Conservation (phyloP, 1,140 invertebrate genomes). For the Drosophila aff. region DNA sequence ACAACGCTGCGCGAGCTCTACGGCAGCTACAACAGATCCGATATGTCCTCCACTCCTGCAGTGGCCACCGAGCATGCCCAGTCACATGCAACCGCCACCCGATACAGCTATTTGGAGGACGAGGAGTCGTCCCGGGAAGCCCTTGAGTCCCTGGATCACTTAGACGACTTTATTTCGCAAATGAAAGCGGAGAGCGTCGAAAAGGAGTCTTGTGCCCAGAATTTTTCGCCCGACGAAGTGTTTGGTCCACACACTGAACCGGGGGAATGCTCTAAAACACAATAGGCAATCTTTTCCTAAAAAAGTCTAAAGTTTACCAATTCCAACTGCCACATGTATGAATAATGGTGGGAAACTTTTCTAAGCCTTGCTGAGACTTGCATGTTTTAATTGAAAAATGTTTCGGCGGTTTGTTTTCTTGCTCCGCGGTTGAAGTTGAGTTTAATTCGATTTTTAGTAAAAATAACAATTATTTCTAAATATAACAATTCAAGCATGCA, state of each 20-base stretch:
- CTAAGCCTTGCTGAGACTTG: too few species aligned
- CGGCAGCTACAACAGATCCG: slow-evolving; percentile 46
- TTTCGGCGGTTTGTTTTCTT: too few species aligned
- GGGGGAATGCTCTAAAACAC: not conserved
- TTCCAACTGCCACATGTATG: too few species aligned
- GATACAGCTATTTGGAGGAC: not conserved
- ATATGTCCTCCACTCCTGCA: slow-evolving; percentile 6
- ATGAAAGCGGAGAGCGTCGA: slow-evolving; percentile 35
- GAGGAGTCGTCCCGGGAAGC: slow-evolving; percentile 47
- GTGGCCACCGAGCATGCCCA: not conserved
- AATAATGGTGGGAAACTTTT: too few species aligned
- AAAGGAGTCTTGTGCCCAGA: not conserved
- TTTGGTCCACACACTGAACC: slow-evolving; percentile 20
- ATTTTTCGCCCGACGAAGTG: slow-evolving; percentile 8
- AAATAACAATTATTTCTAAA: too few species aligned
- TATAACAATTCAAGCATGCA: too few species aligned
- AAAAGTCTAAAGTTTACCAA: too few species aligned
- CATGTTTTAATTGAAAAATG: too few species aligned
- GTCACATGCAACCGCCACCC: not conserved
- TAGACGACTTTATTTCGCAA: slow-evolving; percentile 54
- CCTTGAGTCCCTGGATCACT: slow-evolving; percentile 30
- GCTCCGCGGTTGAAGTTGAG: too few species aligned
- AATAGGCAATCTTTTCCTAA: not conserved
- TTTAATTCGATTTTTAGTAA: too few species aligned
- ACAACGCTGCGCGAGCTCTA: slow-evolving; percentile 76